These are phyloP conservation scores for Agrypnus murinus DNA, from an alignment of 2,888 invertebrate species.

Conservation along the genomic window DNA sequence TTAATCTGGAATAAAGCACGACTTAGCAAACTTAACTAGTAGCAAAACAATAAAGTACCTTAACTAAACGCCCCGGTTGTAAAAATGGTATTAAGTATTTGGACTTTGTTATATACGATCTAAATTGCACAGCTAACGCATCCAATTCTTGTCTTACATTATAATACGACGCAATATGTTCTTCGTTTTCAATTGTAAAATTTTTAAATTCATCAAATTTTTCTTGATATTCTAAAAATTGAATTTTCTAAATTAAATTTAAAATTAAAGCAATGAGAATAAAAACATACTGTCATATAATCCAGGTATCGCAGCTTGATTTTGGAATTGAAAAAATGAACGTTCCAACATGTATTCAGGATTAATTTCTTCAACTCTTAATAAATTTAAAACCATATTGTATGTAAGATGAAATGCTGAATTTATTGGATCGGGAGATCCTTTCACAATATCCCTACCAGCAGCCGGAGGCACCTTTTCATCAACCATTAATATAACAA, in stretches of 20 bases:
- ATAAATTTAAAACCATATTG: slow-evolving; percentile 97
- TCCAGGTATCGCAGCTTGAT: slow-evolving; percentile 94
- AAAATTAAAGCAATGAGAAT: slow-evolving; percentile 21
- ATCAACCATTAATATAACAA: slow-evolving; percentile 99
- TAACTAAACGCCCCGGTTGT: slow-evolving; percentile 94
- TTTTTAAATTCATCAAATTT: slow-evolving; percentile 79
- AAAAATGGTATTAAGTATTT: slow-evolving; percentile 94
- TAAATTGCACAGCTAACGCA: slow-evolving; percentile 82
- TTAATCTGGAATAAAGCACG: slow-evolving; percentile 76
- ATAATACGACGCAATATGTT: slow-evolving; percentile 86
- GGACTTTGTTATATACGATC: slow-evolving; percentile 87
- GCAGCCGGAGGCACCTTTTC: slow-evolving; percentile 91
- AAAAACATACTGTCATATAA: slow-evolving; percentile 88
- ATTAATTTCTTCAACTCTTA: slow-evolving; percentile 99
- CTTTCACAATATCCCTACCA: slow-evolving; percentile 87
- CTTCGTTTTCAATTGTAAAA: slow-evolving; percentile 82
- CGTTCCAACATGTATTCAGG: slow-evolving; percentile 99
- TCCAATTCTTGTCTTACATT: slow-evolving; percentile 88
- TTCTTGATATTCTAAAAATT: slow-evolving; percentile 77
- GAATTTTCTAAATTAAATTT: slow-evolving; percentile 22
- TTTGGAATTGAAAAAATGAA: slow-evolving; percentile 99
- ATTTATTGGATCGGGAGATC: slow-evolving; percentile 95
- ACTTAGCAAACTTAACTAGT: not conserved
- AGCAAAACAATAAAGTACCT: slow-evolving; percentile 74
- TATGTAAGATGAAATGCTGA: slow-evolving; percentile 99